Conservation (phyloP, 2,888 invertebrate species). For the Sarcophaga caerulescens region DNA sequence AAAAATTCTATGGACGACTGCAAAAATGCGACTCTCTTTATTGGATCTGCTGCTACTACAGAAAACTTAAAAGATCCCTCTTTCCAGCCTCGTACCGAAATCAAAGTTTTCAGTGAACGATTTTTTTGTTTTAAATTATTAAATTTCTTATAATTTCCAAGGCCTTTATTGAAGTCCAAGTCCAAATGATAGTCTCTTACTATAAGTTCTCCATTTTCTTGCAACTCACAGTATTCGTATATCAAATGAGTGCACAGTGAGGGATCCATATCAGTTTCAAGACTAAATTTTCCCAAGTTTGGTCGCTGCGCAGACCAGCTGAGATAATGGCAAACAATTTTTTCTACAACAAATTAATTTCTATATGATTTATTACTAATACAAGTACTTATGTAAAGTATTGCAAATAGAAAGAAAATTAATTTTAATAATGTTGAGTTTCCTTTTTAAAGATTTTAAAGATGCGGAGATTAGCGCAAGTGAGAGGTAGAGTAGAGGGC, state of each 20-base stretch:
- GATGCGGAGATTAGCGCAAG: no score
- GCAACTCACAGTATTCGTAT: constrained; percentile 72
- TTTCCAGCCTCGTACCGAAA: constrained; percentile 97
- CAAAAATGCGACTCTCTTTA: constrained; percentile 87
- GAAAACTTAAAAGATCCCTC: constrained; percentile 95
- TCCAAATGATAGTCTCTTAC: constrained; percentile 69
- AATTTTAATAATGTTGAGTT: no score
- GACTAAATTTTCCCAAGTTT: constrained; percentile 44
- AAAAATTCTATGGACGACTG: constrained; percentile 89
- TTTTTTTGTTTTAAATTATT: constrained; percentile 61
- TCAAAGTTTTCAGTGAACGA: constrained; percentile 84
- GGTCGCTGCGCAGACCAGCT: constrained; percentile 73
- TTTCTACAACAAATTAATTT: background rate
- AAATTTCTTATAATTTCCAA: constrained; percentile 62
- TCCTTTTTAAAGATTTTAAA: no score
- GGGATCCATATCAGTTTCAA: constrained; percentile 71
- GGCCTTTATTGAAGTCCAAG: constrained; percentile 66
- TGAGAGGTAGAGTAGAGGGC: no score
- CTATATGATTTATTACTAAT: no score
- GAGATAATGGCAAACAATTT: constrained; percentile 72
- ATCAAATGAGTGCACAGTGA: constrained; percentile 64
- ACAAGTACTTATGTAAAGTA: no score
- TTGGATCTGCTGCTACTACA: constrained; percentile 87
- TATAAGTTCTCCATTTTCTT: constrained; percentile 69
- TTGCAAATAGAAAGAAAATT: background rate